phyloP scores from a whole-genome alignment of 2,113 vertebrate species.

The Semicossyphus pulcher region DNA sequence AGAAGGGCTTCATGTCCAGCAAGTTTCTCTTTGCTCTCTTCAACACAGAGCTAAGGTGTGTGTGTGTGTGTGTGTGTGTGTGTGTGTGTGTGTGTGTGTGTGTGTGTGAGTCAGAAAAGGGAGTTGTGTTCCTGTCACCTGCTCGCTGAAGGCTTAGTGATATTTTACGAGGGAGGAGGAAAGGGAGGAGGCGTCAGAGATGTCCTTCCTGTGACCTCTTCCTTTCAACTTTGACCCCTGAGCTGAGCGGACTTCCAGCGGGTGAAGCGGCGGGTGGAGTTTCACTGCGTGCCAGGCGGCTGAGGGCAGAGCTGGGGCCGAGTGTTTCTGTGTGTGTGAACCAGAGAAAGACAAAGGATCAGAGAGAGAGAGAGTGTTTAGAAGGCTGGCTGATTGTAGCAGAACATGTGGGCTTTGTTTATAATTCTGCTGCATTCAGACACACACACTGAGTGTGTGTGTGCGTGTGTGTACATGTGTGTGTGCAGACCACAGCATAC shows the following conservation, averaged over 20 bases:
- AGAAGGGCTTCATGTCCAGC: constrained; percentile 91
- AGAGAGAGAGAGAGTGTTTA: constrained; percentile 50
- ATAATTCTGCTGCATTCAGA: constrained; percentile 68
- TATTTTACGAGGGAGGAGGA: constrained; percentile 47
- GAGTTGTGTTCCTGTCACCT: constrained; percentile 62
- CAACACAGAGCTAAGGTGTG: constrained; percentile 89
- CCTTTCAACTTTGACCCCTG: constrained; percentile 54
- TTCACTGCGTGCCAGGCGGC: constrained; percentile 21
- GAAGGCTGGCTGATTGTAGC: constrained; percentile 67
- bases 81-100: constrained; percentile 1
- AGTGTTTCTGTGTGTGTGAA: constrained; percentile 61
- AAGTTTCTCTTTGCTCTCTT: constrained; percentile 88
- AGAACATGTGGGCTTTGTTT: constrained; percentile 79
- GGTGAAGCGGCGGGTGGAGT: neutral
- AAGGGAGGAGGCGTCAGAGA: constrained; percentile 40
- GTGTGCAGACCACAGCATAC: constrained; percentile 77
- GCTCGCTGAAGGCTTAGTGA: constrained; percentile 29
- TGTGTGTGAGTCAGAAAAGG: constrained; percentile 44
- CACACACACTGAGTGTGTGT: constrained; percentile 44
- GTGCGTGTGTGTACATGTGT: constrained; percentile 17
- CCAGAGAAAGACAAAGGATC: constrained; percentile 41
- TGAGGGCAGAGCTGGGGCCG: constrained; percentile 35
- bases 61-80: constrained; percentile 42
- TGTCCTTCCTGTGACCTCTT: constrained; percentile 60
- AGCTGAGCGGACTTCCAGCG: constrained; percentile 52